Percentiles rank a stretch among this genome's conserved stretches.
phyloP scores from a whole-genome alignment of 1,140 invertebrate species.

The Drosophila pachea region DNA sequence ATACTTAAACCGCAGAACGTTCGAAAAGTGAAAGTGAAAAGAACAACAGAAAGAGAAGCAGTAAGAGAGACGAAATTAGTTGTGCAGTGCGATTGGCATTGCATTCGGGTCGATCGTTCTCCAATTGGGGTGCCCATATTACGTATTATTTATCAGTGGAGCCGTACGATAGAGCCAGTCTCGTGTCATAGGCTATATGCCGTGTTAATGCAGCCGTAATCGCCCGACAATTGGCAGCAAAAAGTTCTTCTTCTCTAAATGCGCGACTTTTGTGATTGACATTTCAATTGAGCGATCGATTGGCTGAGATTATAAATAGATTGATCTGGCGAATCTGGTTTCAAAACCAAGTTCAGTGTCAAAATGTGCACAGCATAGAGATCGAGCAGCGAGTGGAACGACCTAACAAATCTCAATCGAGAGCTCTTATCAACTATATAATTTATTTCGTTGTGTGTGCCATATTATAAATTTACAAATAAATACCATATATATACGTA shows the following conservation, averaged over 20 bases:
- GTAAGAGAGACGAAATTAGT: background rate
- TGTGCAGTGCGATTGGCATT: slow-evolving; percentile 17
- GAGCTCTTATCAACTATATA: background rate
- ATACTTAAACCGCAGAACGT: slow-evolving; percentile 26
- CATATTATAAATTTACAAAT: background rate
- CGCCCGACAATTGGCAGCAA: slow-evolving; percentile 32
- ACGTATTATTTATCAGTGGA: slow-evolving; percentile 24
- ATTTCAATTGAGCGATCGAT: slow-evolving; percentile 42
- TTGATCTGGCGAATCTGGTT: slow-evolving; percentile 12
- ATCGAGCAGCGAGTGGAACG: slow-evolving; percentile 8
- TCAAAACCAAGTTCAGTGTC: slow-evolving; percentile 46
- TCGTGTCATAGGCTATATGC: slow-evolving; percentile 28
- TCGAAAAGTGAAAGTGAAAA: slow-evolving; percentile 38
- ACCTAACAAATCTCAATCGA: slow-evolving; percentile 9
- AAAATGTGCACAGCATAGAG: slow-evolving; percentile 32
- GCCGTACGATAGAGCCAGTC: background rate
- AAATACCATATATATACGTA: background rate
- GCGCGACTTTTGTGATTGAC: slow-evolving; percentile 41
- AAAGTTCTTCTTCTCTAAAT: slow-evolving; percentile 15
- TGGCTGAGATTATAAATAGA: slow-evolving; percentile 42
- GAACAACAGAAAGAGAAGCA: slow-evolving; percentile 10
- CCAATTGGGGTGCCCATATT: slow-evolving; percentile 3
- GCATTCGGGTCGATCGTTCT: slow-evolving; percentile 21
- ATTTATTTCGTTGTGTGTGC: background rate
- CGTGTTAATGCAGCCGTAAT: slow-evolving; percentile 60